Evolutionary conservation across 2,797 vertebrate genomes (phyloP), one percentile per base, ranked within the genome.

Genomic region (Macroramphosus scolopax): DNA sequence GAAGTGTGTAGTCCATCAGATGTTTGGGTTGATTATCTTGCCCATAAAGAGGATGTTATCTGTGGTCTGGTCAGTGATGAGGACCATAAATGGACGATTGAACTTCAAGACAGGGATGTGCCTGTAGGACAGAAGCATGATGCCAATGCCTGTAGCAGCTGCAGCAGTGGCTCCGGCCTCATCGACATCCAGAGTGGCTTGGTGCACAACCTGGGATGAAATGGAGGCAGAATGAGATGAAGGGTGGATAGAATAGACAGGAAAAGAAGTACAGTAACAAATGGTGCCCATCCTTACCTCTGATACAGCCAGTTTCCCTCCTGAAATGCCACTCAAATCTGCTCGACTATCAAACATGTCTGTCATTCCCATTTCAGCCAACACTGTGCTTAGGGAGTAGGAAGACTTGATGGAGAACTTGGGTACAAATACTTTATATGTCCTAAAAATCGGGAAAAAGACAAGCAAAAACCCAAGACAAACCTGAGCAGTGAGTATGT

Each of bases 101-200:
- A 93, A 92, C 60, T 64, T 90, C 55, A 96, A 37, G 7, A 74
- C 29, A 2, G 81, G 68, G 54, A 82, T 0, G 0, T 1, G 0
- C 0, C 1, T 77, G 17, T 64, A 9, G 0, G 89, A 88, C 5
- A 87, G 13, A n/a, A 79, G 87, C 0, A 7, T 78, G 0, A 93
- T 68, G 44, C 37, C 14, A 1, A 90, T 57, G 2, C 84, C 79
- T 8, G 81, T 93, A 15, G 64, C 89, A 6, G 75, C 90, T 38
- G 85, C 45, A 2, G 91, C 94, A 0, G 89, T 88, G 0, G 93
- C 91, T 63, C 93, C 94, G 3, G 63, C 63, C 75, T 96, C 94
- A 34, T 97, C 88, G 1, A 95, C 87, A 34, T 96, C 93, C 51
- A 94, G 84, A 18, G 78, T 75, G 15, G 94, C 91, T 75, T 92